Evolutionary conservation across 2,888 invertebrate species (phyloP), one percentile per base, ranked within the genome.

Genomic region (Macrosoma leucophasiata): DNA sequence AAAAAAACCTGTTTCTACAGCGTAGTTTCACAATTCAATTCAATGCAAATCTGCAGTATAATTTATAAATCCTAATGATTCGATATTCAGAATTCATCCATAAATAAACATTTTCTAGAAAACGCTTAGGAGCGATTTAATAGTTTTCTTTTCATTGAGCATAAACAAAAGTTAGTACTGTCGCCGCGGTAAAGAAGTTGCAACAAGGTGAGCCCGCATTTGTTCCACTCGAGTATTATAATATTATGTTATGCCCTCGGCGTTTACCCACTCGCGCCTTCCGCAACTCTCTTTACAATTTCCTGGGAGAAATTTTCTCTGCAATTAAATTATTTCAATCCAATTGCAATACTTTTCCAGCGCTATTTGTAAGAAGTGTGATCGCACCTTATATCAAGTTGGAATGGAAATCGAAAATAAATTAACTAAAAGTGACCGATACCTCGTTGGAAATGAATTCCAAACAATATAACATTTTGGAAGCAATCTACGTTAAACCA

Each of bases 401-500:
- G 68, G 67, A 63, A 66, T 69, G 61, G 58, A 55, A 58, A 67
- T 62, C 56, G 62, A 69, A 73, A 68, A 62, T 65, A 68, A 70
- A 70, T 62, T 58, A 47, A 67, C 72, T 67, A 71, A 78, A 77
- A 75, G 63, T 77, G 77, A 67, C 58, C 77, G 77, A 81, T 78
- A 61, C 72, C 64, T 60, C 71, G 79, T 75, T 68, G 63, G 70
- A 75, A 79, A 81, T 79, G 77, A 79, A 79, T 81, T 70, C 77
- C 79, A 78, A 81, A 81, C 81, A 81, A 77, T 78, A 76, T 79
- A 78, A 81, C 78, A 75, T 79, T 79, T 81, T 78, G 74, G 77
- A 73, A 73, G 72, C 81, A 79, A 84, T 82, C 78, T 78, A 82
- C 78, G 81, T 76, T 76, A 78, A 81, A 75, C 81, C 75, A 66